These are phyloP conservation scores for Pterophyllum scalare DNA, from an alignment of 2,113 vertebrate species.

Conservation along the genomic window DNA sequence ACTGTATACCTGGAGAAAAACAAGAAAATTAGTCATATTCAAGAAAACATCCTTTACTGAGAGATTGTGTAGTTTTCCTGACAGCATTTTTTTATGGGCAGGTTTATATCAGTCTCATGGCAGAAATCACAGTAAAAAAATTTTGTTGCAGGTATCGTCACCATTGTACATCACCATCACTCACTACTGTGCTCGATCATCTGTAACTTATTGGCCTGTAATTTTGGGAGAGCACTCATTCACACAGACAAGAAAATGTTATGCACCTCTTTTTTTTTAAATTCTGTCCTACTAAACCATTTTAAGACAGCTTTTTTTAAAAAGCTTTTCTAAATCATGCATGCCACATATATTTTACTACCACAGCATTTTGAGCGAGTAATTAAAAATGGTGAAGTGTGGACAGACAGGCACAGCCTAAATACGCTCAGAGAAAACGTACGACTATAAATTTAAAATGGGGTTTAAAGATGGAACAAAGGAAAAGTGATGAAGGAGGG, in stretches of 20 bases:
- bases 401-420: background rate
- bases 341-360: constrained; percentile 19
- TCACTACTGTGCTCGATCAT: constrained; percentile 12
- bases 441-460: constrained; percentile 13
- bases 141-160: background rate
- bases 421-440: constrained; percentile 14
- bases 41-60: constrained; percentile 3
- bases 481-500: constrained; percentile 3
- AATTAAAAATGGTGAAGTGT: background rate
- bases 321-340: constrained; percentile 26
- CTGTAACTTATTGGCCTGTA: constrained; percentile 1
- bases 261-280: background rate
- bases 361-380: background rate
- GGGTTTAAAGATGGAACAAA: constrained; percentile 6
- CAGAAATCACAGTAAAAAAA: constrained; percentile 1
- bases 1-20: background rate
- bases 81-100: constrained; percentile 9
- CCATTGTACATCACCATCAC: constrained; percentile 8
- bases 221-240: constrained; percentile 10
- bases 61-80: constrained; percentile 29
- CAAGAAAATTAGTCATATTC: background rate
- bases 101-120: constrained; percentile 14
- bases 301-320: constrained; percentile 18
- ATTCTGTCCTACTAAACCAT: constrained; percentile 14
- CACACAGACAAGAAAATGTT: constrained; percentile 14